Conservation (phyloP, 1,140 invertebrate genomes). For the Sesamia nonagrioides region DNA sequence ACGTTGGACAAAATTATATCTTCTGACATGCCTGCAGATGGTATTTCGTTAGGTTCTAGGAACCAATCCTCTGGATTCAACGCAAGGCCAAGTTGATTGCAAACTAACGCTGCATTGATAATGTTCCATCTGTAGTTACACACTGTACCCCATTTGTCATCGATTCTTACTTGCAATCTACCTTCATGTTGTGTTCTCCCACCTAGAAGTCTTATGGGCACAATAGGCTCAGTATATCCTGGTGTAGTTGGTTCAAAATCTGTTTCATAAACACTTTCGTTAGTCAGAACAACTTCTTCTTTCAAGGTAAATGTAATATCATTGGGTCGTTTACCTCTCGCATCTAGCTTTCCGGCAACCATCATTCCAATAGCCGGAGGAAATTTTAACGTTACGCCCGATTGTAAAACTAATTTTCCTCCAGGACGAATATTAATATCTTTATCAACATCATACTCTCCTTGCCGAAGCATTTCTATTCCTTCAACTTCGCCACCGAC, state of each 20-base stretch:
- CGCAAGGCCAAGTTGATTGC: conserved; percentile 97
- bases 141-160: conserved; percentile 97
- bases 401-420: conserved; percentile 94
- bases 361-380: conserved; percentile 98
- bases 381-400: conserved; percentile 95
- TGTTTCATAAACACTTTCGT: conserved; percentile 89
- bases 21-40: conserved; percentile 92
- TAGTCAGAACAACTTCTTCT: conserved; percentile 90
- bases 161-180: conserved; percentile 93
- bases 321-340: conserved; percentile 92
- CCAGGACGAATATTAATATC: conserved; percentile 97
- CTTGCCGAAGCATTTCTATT: conserved; percentile 91
- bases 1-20: conserved; percentile 95
- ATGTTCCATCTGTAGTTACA: conserved; percentile 99
- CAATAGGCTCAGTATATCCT: conserved; percentile 86
- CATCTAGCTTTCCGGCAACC: conserved; percentile 96
- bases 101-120: conserved; percentile 96
- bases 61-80: conserved; percentile 97
- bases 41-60: conserved; percentile 93
- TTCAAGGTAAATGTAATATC: conserved; percentile 93
- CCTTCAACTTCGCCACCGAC: conserved; percentile 97
- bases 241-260: conserved; percentile 88
- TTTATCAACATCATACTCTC: conserved; percentile 95
- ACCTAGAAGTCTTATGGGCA: conserved; percentile 93
- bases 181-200: conserved; percentile 93